These are phyloP conservation scores for Paradoxurus hermaphroditus DNA, from an alignment of 2,113 vertebrate species.

Conservation along the genomic window DNA sequence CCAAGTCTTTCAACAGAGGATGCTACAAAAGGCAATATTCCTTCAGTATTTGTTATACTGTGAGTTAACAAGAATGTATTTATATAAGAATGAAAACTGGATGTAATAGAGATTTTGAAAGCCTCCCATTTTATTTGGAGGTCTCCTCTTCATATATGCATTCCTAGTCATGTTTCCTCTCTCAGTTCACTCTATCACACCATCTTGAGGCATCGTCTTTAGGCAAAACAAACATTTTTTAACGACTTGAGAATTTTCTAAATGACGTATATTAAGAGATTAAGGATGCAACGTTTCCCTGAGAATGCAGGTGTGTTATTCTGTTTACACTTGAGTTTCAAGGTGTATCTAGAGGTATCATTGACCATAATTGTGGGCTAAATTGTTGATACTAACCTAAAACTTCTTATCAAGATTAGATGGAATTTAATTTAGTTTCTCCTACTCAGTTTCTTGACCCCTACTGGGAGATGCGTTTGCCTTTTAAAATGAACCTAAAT, in stretches of 20 bases:
- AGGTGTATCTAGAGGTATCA: background rate
- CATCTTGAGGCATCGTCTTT: background rate
- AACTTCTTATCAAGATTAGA: slow-evolving; percentile 43
- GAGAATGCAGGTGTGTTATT: background rate
- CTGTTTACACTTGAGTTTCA: background rate
- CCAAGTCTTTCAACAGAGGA: background rate
- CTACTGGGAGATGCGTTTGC: slow-evolving; percentile 44
- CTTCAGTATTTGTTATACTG: background rate
- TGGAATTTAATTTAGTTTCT: slow-evolving; percentile 41
- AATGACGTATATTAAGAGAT: background rate
- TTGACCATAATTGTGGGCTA: background rate
- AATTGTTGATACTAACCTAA: slow-evolving; percentile 15
- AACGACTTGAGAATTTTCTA: background rate
- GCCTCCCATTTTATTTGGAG: background rate
- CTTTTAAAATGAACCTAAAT: slow-evolving; percentile 67
- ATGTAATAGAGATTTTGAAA: background rate
- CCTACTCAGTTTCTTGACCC: slow-evolving; percentile 67
- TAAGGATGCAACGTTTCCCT: background rate
- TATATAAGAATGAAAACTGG: background rate
- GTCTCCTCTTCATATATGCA: background rate
- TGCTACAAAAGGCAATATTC: background rate
- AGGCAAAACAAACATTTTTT: background rate
- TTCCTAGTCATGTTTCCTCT: background rate
- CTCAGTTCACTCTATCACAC: background rate
- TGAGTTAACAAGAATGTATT: background rate